Evolutionary conservation across 2,113 vertebrate genomes (phyloP).

Genomic region (Ochotona princeps): DNA sequence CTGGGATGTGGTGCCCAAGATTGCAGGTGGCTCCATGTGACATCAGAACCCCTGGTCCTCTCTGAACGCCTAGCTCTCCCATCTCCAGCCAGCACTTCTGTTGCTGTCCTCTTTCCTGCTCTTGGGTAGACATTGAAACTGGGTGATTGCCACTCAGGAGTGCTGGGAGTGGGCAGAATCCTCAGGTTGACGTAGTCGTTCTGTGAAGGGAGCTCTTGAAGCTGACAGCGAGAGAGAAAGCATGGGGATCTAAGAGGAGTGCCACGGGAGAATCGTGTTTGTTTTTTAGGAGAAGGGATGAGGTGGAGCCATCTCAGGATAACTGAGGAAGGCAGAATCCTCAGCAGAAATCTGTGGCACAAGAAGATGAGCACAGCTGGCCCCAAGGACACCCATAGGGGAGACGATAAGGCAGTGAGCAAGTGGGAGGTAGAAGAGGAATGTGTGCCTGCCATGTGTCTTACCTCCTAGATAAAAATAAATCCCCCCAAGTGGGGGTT

Average conservation of each 20-base stretch:
- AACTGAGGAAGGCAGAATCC: neutral
- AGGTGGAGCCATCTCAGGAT: neutral
- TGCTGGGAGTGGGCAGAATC: neutral
- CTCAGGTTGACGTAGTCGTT: neutral
- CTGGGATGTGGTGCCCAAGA: neutral
- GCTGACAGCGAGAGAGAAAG: neutral
- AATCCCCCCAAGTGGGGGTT: neutral
- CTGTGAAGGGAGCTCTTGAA: too few species aligned
- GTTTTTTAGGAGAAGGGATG: neutral
- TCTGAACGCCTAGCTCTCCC: neutral
- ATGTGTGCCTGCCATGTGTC: neutral
- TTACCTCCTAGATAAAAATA: neutral
- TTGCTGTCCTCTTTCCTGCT: neutral
- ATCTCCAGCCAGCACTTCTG: neutral
- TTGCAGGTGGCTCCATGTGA: too few species aligned
- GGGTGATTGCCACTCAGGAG: neutral
- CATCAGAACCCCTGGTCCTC: neutral
- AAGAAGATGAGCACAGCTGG: neutral
- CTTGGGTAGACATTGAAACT: neutral
- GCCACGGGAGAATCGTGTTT: neutral
- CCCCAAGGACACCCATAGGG: too few species aligned
- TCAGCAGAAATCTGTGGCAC: neutral
- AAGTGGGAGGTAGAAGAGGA: neutral
- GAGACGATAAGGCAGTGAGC: neutral
- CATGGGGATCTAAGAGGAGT: neutral